Conservation (phyloP, 2,888 invertebrate genomes). For the Drosophila mettleri region DNA sequence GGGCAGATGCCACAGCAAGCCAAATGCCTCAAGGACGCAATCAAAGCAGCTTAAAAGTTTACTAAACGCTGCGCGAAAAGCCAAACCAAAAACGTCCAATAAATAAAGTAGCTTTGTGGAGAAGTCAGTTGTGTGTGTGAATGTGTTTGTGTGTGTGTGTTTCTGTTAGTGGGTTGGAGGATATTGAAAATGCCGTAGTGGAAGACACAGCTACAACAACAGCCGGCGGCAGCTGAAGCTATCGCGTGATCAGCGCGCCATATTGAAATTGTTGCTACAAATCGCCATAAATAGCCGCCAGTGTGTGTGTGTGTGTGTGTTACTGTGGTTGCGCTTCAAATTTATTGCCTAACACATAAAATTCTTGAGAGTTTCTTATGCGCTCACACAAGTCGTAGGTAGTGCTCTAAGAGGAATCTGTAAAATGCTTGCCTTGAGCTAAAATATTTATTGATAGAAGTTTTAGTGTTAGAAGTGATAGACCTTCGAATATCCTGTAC, state of each 20-base stretch:
- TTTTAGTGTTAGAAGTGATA: not conserved
- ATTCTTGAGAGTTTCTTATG: slow-evolving; percentile 53
- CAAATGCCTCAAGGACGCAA: slow-evolving; percentile 58
- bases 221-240: slow-evolving; percentile 6
- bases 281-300: slow-evolving; percentile 60
- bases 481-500: not conserved
- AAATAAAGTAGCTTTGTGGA: slow-evolving; percentile 43
- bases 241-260: slow-evolving; percentile 53
- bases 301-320: slow-evolving; percentile 13
- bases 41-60: slow-evolving; percentile 65
- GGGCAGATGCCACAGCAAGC: slow-evolving; percentile 24
- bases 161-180: slow-evolving; percentile 6
- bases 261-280: slow-evolving; percentile 67
- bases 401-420: slow-evolving; percentile 9
- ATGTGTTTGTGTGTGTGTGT: not conserved
- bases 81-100: slow-evolving; percentile 51
- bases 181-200: slow-evolving; percentile 27
- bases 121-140: not conserved
- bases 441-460: not conserved
- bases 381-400: slow-evolving; percentile 24
- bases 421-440: slow-evolving; percentile 2
- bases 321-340: slow-evolving; percentile 28
- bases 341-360: slow-evolving; percentile 61
- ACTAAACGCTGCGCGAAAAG: slow-evolving; percentile 32
- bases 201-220: slow-evolving; percentile 1